Base-by-base conservation (phyloP, 2,113 vertebrate genomes). In the Neodontobutis hainanensis region DNA sequence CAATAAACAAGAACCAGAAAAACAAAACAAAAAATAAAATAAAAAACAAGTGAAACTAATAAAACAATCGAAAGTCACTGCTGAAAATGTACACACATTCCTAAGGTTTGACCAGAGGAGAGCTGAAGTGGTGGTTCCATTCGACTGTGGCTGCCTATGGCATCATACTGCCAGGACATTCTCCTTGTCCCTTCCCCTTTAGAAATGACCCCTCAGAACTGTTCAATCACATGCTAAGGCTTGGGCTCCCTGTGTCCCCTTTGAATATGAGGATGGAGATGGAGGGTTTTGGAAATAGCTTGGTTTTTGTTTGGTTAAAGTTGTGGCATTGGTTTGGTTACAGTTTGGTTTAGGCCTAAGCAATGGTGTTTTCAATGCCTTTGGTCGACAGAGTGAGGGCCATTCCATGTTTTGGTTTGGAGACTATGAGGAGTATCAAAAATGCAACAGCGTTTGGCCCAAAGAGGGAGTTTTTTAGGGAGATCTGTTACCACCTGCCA, bases 61-160 rank as follows among this genome's bases (percentile, higher is more conserved):
- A 67, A 88, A 90, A 90, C 85, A 85, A 88, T 83, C 89, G 87
- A 90, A 83, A 92, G 90, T 91, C 91, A 93, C 92, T 91, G 92
- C 88, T 92, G 89, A 85, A 93, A 92, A 94, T 92, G 90, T 93
- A 92, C 91, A 93, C 91, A 92, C 91, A 87, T 93, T 92, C 91
- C 86, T 91, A 90, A 90, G 86, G 92, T 91, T 90, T 83, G 80
- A 91, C 87, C 90, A 82, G 81, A 91, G 86, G 89, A 91, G 80
- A 85, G 81, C 81, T 85, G 81, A 90, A 92, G 91, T 94, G 92
- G 92, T 93, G 86, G 85, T 90, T 93, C 86, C 85, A 86, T 89
- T 64, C 60, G 86, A 79, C 85, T 90, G 79, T 81, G 89, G 85
- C 86, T 78, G 70, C 85, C 69, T 86, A 85, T 74, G 80, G 74